phyloP scores from a whole-genome alignment of 2,888 invertebrate species.

The Teinopalpus imperialis region DNA sequence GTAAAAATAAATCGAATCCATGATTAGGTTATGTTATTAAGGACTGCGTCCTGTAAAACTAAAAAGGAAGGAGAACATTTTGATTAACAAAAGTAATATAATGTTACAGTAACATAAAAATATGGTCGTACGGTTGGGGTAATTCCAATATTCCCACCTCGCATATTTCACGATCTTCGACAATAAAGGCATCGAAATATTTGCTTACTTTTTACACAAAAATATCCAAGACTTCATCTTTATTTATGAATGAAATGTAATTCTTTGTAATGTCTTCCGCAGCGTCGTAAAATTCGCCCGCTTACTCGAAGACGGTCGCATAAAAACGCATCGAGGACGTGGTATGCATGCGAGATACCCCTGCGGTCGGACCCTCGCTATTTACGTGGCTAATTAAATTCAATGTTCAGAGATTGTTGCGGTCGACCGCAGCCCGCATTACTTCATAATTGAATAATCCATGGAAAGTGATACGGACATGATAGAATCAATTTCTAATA shows the following conservation, averaged over 20 bases:
- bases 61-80: no score
- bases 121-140: no score
- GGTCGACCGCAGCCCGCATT: constrained; percentile 51
- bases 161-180: no score
- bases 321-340: constrained; percentile 42
- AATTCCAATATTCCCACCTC: no score
- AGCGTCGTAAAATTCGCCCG: constrained; percentile 28
- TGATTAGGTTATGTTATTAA: no score
- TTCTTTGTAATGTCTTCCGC: background rate
- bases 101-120: no score
- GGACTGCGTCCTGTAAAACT: no score
- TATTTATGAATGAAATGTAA: background rate
- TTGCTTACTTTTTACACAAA: background rate
- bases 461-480: constrained; percentile 35
- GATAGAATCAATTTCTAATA: constrained; percentile 24
- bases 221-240: background rate
- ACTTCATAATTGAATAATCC: constrained; percentile 43
- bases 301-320: constrained; percentile 38
- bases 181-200: background rate
- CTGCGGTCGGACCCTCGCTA: constrained; percentile 17
- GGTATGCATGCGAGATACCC: constrained; percentile 23
- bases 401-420: constrained; percentile 45
- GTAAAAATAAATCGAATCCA: no score
- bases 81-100: no score
- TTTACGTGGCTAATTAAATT: constrained; percentile 55